Base-by-base conservation (phyloP, 2,888 invertebrate species). In the Parelbella ahira region DNA sequence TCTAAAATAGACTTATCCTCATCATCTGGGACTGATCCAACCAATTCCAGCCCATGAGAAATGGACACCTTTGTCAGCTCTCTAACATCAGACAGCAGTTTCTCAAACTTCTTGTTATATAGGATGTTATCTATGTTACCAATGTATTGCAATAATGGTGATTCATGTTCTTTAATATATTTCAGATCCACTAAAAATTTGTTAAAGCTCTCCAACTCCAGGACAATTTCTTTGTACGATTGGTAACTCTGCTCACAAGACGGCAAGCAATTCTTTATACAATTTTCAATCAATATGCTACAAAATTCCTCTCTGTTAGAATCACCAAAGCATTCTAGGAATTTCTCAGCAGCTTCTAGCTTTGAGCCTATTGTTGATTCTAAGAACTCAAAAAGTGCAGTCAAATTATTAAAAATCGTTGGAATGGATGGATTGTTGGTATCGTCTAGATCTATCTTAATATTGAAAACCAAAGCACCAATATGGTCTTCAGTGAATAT, bases 71-170 rank as follows among this genome's bases (percentile, higher is more conserved):
- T 67, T 0, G 87, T 54, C 20, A 86, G 49, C 6, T 48, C 61
- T 15, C 84, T 69, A 1, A 83, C 67, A 58, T 81, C 80, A 1
- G 64, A 68, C 0, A 88, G 55, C 2, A 88, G 49, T 50, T 82
- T 87, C 48, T 82, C 75, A 68, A 84, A 88, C 55, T 84, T 86
- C 37, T 86, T 87, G 37, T 83, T 74, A 38, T 86, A 88, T 9
- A 88, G 53, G 0, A 88, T 74, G 57, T 75, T 75, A 59, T 86
- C 82, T 1, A 82, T 79, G 13, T 87, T 71, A 55, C 77, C 70
- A 3, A 86, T 76, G 41, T 79, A 88, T 48, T 80, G 75, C 47
- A 79, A 75, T 1, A 88, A 52, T 0, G 87, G 86, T 10, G 88
- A 88, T 25, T 73, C 54, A 0, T 66, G 57, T 0, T 71, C 56